Evolutionary conservation across 2,797 vertebrate genomes (phyloP), one percentile per base, ranked within the genome.

Genomic region (Cynodonichthys magdalenae): DNA sequence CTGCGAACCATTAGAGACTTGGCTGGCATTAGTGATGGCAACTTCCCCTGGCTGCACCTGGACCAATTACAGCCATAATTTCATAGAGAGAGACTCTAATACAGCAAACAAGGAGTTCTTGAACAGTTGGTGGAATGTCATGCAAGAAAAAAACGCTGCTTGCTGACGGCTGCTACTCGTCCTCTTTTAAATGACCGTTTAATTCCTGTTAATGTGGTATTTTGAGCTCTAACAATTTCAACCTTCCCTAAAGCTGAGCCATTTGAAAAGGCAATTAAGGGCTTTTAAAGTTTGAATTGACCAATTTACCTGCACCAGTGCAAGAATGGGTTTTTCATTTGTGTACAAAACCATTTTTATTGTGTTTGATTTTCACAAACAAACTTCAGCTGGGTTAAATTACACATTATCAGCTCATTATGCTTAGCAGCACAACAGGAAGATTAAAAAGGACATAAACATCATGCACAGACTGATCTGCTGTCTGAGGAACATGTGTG

Each of bases 21-120:
- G 57, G 67, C 79, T 66, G 48, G 34, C 71, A 73, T 70, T 66
- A 57, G 67, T 74, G 61, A 78, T 69, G 75, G 53, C 78, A 82
- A 66, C 75, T 64, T 69, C 71, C 36, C 57, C 48, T 64, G 24
- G 64, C 59, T 73, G 79, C 74, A 87, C 74, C 82, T 85, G 81
- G 54, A 72, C 36, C 70, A 75, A 82, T 84, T 79, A 83, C 58
- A 62, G 55, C 56, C 53, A 66, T 83, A 50, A 80, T 85, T 76
- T 85, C 59, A 82, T 63, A 60, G 51, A 52, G 31, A 59, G 49
- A 59, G 71, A 83, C 66, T 55, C 31, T 78, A 84, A 79, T 74
- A 61, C 49, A 57, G 62, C 69, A 77, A 85, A 86, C 47, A 57
- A 69, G 53, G 41, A 64, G 34, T 66, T 58, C 7, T 15, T 45